Evolutionary conservation across 2,797 vertebrate genomes (phyloP).

Genomic region (Tangara arthus): DNA sequence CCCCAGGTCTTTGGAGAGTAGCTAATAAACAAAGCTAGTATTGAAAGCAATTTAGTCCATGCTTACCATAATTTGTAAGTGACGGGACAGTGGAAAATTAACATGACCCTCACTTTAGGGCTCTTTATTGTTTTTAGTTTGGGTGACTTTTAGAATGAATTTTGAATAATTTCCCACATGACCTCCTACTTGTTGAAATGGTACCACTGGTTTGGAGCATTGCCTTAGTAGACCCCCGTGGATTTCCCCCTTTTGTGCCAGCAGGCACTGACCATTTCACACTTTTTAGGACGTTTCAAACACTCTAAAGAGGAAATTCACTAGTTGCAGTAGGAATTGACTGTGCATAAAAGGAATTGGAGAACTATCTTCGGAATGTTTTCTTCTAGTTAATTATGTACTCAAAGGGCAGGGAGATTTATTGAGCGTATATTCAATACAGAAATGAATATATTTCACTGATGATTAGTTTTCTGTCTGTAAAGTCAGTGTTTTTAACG

Average conservation of each 20-base stretch:
- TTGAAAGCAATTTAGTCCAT: not conserved
- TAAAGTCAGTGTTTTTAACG: not conserved
- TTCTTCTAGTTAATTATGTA: slow-evolving; percentile 19
- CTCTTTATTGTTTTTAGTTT: not conserved
- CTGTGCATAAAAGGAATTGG: not conserved
- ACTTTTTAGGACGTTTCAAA: not conserved
- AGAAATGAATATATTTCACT: slow-evolving; percentile 3
- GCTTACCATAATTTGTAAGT: not conserved
- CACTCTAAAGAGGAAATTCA: not conserved
- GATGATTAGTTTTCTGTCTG: not conserved
- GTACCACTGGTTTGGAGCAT: not conserved
- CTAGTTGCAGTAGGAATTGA: not conserved
- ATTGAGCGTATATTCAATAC: not conserved
- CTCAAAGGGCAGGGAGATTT: not conserved
- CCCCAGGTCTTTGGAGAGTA: not conserved
- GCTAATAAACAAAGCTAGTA: not conserved
- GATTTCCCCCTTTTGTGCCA: not conserved
- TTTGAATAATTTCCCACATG: not conserved
- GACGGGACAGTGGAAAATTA: not conserved
- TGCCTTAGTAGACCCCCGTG: not conserved
- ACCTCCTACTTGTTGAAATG: not conserved
- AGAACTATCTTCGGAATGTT: not conserved
- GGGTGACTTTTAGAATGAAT: not conserved
- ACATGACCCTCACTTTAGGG: not conserved
- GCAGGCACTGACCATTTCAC: not conserved